Evolutionary conservation across 2,797 vertebrate species (phyloP).

Genomic region (Sibirionetta formosa): DNA sequence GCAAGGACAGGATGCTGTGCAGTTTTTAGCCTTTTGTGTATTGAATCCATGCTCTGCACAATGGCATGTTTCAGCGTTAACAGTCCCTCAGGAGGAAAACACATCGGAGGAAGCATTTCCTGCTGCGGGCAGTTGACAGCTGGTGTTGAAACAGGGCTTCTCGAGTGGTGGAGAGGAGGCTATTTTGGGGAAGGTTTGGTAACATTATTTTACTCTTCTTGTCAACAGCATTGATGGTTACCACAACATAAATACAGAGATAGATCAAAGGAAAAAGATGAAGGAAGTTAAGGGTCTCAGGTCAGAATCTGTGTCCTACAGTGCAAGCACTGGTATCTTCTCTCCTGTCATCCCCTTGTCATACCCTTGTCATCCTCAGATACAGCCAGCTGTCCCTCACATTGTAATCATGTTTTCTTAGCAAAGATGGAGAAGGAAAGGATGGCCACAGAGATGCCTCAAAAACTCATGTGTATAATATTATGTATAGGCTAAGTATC

Average conservation of each 20-base stretch:
- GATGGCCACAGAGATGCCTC: neutral
- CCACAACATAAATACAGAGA: neutral
- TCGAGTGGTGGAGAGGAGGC: neutral
- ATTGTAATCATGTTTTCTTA: neutral
- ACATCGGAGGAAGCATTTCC: constrained; percentile 70
- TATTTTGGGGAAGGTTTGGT: constrained; percentile 62
- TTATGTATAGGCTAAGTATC: neutral
- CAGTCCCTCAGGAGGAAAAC: constrained; percentile 62
- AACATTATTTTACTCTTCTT: constrained; percentile 3
- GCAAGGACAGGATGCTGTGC: constrained; percentile 69
- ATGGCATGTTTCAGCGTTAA: constrained; percentile 28
- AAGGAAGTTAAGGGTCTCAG: neutral
- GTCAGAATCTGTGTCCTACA: neutral
- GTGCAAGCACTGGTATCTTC: neutral
- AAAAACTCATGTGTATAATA: neutral
- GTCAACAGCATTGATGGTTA: neutral
- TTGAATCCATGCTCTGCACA: constrained; percentile 57
- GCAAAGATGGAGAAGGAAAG: neutral
- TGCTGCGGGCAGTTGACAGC: constrained; percentile 50
- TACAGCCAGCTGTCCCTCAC: fast-evolving
- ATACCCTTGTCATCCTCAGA: neutral
- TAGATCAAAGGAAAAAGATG: neutral
- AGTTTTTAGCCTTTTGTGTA: constrained; percentile 77
- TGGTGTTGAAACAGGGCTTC: constrained; percentile 40
- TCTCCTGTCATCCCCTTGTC: no score